Evolutionary conservation across 92 coral and sea anemone species (phyloP).

Genomic region (Pocillopora meandrina): DNA sequence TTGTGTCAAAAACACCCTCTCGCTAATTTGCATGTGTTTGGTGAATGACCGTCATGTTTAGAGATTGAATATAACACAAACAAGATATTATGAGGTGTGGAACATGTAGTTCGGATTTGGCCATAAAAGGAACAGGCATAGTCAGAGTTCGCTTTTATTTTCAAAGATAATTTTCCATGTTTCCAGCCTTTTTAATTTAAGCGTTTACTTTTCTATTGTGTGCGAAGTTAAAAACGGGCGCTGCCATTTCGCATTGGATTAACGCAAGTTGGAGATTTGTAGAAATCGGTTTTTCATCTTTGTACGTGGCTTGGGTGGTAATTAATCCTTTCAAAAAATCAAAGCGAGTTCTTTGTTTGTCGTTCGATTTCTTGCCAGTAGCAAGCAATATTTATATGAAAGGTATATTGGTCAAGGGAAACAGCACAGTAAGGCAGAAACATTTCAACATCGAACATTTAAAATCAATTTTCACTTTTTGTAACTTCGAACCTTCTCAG

Average conservation of each 20-base stretch:
- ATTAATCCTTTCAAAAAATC: constrained; percentile 24
- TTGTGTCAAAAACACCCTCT: constrained; percentile 42
- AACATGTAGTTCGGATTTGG: background rate
- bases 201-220: constrained; percentile 5
- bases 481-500: constrained; percentile 1
- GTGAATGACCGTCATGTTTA: constrained; percentile 46
- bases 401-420: constrained; percentile 27
- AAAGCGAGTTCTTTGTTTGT: constrained; percentile 9
- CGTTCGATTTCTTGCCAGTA: constrained; percentile 1
- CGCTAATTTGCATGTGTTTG: constrained; percentile 55
- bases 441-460: constrained; percentile 24
- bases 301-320: constrained; percentile 16
- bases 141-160: background rate
- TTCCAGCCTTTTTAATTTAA: background rate
- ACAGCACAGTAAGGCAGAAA: constrained; percentile 9
- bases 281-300: constrained; percentile 21
- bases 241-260: constrained; percentile 17
- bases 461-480: constrained; percentile 23
- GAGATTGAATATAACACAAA: constrained; percentile 46
- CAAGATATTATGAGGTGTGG: constrained; percentile 32
- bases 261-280: background rate
- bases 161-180: background rate
- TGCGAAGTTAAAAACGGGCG: background rate
- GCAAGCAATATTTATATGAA: background rate
- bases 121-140: background rate